Percentiles rank a stretch among this genome's conserved stretches.
phyloP scores from a whole-genome alignment of 1,140 invertebrate genomes.

The Lucilia cuprina region DNA sequence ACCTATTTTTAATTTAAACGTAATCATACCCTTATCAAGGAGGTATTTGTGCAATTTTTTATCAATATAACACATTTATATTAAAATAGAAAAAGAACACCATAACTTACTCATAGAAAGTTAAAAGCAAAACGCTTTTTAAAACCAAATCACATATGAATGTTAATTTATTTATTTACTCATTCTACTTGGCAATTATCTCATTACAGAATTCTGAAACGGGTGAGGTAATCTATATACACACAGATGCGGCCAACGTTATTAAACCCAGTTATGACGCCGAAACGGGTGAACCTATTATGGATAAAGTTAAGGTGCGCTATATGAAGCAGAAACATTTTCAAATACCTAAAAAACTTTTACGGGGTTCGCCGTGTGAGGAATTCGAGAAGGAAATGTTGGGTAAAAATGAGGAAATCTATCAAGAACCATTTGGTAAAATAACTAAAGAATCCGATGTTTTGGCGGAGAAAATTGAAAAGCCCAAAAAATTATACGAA shows the following conservation, averaged over 20 bases:
- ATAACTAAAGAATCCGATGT: constrained; percentile 18
- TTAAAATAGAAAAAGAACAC: neutral
- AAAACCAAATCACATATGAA: neutral
- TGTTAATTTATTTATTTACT: neutral
- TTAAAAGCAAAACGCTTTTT: neutral
- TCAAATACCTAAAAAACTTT: constrained; percentile 51
- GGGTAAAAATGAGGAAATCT: constrained; percentile 43
- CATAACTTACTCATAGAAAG: neutral
- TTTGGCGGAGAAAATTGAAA: constrained; percentile 28
- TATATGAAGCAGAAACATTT: constrained; percentile 55
- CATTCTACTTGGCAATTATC: no score
- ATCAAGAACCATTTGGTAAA: neutral
- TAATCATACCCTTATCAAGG: no score
- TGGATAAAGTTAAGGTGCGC: constrained; percentile 54
- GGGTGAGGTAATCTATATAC: constrained; percentile 55
- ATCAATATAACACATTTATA: neutral
- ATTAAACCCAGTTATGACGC: constrained; percentile 50
- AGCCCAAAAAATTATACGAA: constrained; percentile 42
- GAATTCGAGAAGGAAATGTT: constrained; percentile 49
- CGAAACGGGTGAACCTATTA: constrained; percentile 56
- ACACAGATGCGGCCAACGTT: constrained; percentile 47
- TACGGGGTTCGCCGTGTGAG: constrained; percentile 49
- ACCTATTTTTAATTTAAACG: neutral
- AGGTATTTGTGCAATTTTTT: neutral
- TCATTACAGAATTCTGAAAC: constrained; percentile 55